Percentiles rank a stretch among this genome's conserved stretches.
phyloP scores from a whole-genome alignment of 2,113 vertebrate species.

The Malurus alboscapulatus region DNA sequence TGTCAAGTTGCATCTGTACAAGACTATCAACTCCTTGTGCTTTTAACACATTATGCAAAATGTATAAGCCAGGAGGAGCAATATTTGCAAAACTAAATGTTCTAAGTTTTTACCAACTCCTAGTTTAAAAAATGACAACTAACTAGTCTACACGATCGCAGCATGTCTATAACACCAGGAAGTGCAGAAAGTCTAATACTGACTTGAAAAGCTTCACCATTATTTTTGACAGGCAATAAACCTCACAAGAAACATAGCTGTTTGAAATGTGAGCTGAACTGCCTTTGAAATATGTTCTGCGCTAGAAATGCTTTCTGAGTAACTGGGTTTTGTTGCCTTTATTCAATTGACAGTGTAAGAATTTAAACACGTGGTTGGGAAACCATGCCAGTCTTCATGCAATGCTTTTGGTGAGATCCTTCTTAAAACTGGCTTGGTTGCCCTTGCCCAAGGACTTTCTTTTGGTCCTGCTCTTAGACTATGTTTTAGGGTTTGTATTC shows the following conservation, averaged over 20 bases:
- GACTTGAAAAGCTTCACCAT: slow-evolving; percentile 54
- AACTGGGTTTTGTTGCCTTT: slow-evolving; percentile 55
- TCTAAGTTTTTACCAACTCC: slow-evolving; percentile 53
- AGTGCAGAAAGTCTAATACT: slow-evolving; percentile 31
- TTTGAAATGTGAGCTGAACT: slow-evolving; percentile 56
- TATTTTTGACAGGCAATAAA: slow-evolving; percentile 49
- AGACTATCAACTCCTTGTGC: slow-evolving; percentile 59
- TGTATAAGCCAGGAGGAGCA: slow-evolving; percentile 67
- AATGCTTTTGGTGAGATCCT: neutral
- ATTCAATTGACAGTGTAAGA: slow-evolving; percentile 1
- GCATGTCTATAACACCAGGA: slow-evolving; percentile 60
- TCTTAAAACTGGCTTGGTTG: slow-evolving; percentile 19
- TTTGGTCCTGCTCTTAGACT: slow-evolving; percentile 55
- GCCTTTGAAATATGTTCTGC: slow-evolving; percentile 55
- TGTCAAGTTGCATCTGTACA: slow-evolving; percentile 48
- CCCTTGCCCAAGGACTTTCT: slow-evolving; percentile 28
- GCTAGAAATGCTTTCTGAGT: slow-evolving; percentile 46
- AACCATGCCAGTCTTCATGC: neutral
- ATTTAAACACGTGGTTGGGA: neutral
- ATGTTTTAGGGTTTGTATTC: slow-evolving; percentile 59
- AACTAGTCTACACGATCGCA: slow-evolving; percentile 47
- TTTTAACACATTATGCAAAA: slow-evolving; percentile 55
- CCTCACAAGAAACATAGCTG: neutral
- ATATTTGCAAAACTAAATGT: slow-evolving; percentile 55
- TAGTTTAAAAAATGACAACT: slow-evolving; percentile 49